Conservation (phyloP, 2,113 vertebrate species). For the Aldabrachelys gigantea region DNA sequence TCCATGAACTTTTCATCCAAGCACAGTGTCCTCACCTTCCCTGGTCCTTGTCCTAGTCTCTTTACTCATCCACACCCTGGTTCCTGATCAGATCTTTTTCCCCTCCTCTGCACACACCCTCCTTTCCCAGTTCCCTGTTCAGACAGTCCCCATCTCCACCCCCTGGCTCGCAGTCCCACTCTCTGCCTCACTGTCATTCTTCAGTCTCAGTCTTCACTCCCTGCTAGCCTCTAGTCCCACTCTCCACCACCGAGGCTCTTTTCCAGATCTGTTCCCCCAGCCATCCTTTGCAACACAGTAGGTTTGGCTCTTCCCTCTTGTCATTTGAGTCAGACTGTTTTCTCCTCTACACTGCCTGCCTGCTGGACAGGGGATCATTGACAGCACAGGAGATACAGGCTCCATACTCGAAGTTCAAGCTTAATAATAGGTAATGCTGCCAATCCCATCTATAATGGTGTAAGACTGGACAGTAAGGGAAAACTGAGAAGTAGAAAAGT, state of each 20-base stretch:
- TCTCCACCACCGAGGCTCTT: neutral
- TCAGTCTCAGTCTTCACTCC: neutral
- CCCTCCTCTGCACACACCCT: neutral
- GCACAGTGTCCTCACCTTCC: neutral
- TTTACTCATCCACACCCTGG: neutral
- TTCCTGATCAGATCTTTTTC: neutral
- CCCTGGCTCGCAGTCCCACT: neutral
- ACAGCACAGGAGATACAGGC: neutral
- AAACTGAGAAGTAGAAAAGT: neutral
- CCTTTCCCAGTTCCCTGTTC: neutral
- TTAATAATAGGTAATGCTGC: neutral
- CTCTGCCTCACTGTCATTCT: neutral
- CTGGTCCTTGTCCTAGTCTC: neutral
- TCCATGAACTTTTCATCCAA: neutral
- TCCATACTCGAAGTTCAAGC: neutral
- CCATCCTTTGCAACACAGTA: neutral
- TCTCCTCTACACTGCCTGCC: neutral
- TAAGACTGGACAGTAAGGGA: neutral
- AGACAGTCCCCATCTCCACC: neutral
- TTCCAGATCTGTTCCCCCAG: neutral
- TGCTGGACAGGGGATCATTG: neutral
- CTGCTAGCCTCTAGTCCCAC: neutral
- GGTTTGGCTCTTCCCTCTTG: neutral
- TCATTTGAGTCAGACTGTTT: neutral
- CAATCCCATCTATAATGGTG: neutral